Evolutionary conservation across 1,140 invertebrate species (phyloP).

Genomic region (Uloborus diversus): DNA sequence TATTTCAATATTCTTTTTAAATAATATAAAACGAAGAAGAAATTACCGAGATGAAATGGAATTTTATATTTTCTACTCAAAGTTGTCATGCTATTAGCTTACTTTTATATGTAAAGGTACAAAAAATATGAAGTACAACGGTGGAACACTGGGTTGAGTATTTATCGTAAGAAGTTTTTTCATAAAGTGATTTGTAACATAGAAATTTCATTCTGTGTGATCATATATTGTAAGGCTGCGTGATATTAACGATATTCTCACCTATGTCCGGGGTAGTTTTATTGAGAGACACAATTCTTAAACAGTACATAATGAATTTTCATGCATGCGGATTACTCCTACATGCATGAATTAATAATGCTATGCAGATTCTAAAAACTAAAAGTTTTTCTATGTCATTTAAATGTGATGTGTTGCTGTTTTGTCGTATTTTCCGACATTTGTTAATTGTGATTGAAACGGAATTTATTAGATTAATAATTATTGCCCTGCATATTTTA

Average conservation of each 20-base stretch:
- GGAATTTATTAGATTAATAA: too few species aligned
- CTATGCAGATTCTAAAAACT: slow-evolving; percentile 27
- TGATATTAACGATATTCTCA: slow-evolving; percentile 27
- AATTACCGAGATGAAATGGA: slow-evolving; percentile 34
- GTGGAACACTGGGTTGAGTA: background rate
- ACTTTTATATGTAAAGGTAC: slow-evolving; percentile 54
- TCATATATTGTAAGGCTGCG: slow-evolving; percentile 23
- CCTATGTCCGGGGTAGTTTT: background rate
- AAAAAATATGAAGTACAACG: slow-evolving; percentile 46
- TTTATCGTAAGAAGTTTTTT: slow-evolving; percentile 20
- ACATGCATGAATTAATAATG: too few species aligned
- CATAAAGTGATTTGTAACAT: slow-evolving; percentile 44
- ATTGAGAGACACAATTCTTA: too few species aligned
- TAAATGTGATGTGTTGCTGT: slow-evolving; percentile 19
- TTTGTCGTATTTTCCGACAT: slow-evolving; percentile 19
- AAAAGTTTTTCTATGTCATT: slow-evolving; percentile 20
- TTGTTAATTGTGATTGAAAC: too few species aligned
- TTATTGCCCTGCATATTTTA: too few species aligned
- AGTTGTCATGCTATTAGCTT: slow-evolving; percentile 52
- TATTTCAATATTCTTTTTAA: slow-evolving; percentile 57
- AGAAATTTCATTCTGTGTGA: slow-evolving; percentile 43
- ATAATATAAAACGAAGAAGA: slow-evolving; percentile 34
- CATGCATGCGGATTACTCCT: too few species aligned
- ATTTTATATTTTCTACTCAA: slow-evolving; percentile 56
- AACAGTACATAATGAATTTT: too few species aligned